These are phyloP conservation scores for Allochrocebus solatus DNA, from an alignment of 2,797 vertebrate species.

Conservation along the genomic window DNA sequence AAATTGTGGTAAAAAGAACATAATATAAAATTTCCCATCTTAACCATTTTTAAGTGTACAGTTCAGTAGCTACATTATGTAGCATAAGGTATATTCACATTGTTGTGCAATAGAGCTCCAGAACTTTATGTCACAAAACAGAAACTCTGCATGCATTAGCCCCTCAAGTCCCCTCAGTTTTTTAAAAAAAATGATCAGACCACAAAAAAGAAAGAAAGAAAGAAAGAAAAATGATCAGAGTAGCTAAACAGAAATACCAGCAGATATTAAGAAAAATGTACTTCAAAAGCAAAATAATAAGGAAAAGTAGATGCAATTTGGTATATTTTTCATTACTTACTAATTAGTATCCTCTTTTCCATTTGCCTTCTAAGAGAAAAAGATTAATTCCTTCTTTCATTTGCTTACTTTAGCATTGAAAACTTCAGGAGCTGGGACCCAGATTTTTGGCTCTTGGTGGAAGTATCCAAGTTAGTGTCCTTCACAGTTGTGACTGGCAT, in stretches of 20 bases:
- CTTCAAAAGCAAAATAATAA: constrained; percentile 24
- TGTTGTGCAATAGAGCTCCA: background rate
- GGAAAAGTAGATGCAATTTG: background rate
- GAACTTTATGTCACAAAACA: constrained; percentile 14
- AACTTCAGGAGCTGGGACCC: background rate
- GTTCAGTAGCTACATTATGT: background rate
- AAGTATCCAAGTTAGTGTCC: background rate
- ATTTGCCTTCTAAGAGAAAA: constrained; percentile 12
- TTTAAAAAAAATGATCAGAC: background rate
- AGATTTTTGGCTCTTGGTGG: background rate
- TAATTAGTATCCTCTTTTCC: constrained; percentile 39
- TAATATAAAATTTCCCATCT: background rate
- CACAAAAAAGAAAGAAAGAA: too few relatives aligned
- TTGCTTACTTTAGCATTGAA: background rate
- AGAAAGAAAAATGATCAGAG: background rate
- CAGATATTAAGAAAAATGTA: constrained; percentile 8
- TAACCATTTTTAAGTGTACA: background rate
- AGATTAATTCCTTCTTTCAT: background rate
- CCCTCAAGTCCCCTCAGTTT: background rate
- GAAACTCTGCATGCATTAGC: background rate
- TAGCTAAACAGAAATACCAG: background rate
- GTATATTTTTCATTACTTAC: background rate
- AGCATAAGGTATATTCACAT: background rate
- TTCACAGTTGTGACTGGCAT: background rate
- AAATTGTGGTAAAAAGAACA: background rate